Evolutionary conservation across 1,140 invertebrate species (phyloP), one percentile per base, ranked within the genome.

Genomic region (Zaprionus davidi): DNA sequence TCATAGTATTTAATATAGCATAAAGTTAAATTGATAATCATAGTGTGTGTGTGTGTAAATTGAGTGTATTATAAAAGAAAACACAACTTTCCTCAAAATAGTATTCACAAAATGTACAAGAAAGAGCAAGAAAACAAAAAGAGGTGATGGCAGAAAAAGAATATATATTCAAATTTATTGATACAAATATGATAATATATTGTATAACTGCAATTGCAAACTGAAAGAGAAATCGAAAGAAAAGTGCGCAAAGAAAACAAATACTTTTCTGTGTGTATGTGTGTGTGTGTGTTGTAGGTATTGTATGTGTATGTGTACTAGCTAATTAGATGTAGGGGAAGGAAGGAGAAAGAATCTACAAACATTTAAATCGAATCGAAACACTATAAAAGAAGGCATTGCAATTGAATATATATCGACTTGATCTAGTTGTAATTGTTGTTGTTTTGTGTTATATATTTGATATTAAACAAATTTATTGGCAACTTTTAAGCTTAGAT

Each of bases 401-500:
- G 65, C 36, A 53, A 53, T 64, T 53, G 46, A 67, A 44, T 67
- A 34, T 55, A 24, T 13, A 20, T 66, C 24, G 24, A 36, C 15
- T 38, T 69, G 12, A 34, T 38, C 44, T 69, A 69, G 53, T 20
- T 44, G 22, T 24, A 24, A 24, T 58, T 58, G 36, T 62, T 68
- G 28, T 73, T 56, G 55, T 44, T 11, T 63, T 56, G 28, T 41
- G 53, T 74, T 51, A 55, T 76, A 34, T 81, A 60, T 78, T 34
- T 72, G 60, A 77, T 82, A 65, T 72, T 65, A 68, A 67, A 58
- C 65, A 77, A 72, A 77, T 80, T 83, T 77, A 88, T 85, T 86
- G 84, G 77, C 70, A 83, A 87, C 69, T 70, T 71, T 71, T 87
- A 87, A 87, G 77, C 83, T 86, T 87, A 87, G 67, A 81, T 85